These are phyloP conservation scores for Ophthalmolycus amberensis DNA, from an alignment of 2,113 vertebrate species.

Conservation along the genomic window DNA sequence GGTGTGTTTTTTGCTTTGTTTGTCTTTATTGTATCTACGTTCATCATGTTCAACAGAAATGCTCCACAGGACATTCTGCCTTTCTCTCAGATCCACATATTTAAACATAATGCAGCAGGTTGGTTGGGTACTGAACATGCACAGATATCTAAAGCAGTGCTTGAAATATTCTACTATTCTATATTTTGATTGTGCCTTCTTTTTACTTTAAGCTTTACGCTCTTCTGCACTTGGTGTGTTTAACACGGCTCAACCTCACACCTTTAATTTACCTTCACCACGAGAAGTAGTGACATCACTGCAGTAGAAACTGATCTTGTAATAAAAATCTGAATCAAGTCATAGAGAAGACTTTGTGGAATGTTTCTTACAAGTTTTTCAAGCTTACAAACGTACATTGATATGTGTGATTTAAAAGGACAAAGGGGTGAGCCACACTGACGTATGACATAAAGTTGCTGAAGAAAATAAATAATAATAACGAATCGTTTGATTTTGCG, in stretches of 20 bases:
- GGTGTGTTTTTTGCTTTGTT: background rate
- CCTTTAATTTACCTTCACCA: background rate
- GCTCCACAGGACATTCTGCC: background rate
- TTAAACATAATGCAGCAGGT: background rate
- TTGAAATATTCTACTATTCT: constrained; percentile 32
- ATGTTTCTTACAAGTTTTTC: constrained; percentile 25
- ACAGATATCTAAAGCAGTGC: constrained; percentile 24
- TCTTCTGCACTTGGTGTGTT: constrained; percentile 15
- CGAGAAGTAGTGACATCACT: background rate
- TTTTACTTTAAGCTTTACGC: constrained; percentile 58
- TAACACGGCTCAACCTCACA: background rate
- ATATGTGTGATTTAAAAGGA: background rate
- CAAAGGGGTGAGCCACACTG: background rate
- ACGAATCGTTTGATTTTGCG: background rate
- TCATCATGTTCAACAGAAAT: constrained; percentile 33
- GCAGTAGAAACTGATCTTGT: background rate
- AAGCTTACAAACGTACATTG: background rate
- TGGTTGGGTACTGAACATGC: background rate
- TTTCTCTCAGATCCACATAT: background rate
- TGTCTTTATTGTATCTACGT: background rate
- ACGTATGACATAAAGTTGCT: background rate
- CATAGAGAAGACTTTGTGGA: constrained; percentile 28
- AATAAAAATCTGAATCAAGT: background rate
- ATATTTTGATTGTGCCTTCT: constrained; percentile 70
- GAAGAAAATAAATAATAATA: background rate